Percentiles rank a stretch among this genome's conserved stretches.
Evolutionary conservation across 2,113 vertebrate species (phyloP).

Genomic region (Malaclemys terrapin): DNA sequence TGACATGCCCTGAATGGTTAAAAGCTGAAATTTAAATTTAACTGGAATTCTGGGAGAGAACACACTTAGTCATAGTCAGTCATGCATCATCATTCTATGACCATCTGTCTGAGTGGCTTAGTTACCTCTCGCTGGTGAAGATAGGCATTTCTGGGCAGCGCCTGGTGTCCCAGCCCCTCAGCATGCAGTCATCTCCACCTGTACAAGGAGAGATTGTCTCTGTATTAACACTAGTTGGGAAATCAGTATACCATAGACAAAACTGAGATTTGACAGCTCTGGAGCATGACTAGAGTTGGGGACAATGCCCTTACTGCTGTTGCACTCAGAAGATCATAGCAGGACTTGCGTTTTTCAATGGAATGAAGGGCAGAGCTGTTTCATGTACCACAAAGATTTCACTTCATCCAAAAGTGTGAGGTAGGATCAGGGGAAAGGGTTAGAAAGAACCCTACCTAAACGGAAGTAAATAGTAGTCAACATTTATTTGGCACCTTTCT

Average conservation of each 20-base stretch:
- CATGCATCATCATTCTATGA: rapidly evolving
- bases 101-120: rapidly evolving
- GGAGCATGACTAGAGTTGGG: not conserved
- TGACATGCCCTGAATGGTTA: not conserved
- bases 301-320: not conserved
- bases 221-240: not conserved
- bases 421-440: not conserved
- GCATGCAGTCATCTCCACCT: conserved; percentile 95
- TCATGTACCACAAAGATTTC: not conserved
- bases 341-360: not conserved
- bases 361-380: not conserved
- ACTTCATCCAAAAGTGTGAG: not conserved
- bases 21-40: not conserved
- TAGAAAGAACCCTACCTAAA: not conserved
- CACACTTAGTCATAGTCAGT: not conserved
- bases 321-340: not conserved
- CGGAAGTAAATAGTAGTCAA: not conserved
- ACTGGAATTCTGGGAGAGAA: not conserved
- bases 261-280: not conserved
- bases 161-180: conserved; percentile 94
- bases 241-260: not conserved
- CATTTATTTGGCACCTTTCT: not conserved
- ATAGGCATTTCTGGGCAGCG: conserved; percentile 67
- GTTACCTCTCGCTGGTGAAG: conserved; percentile 89
- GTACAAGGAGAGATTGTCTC: not conserved